Evolutionary conservation across 2,888 invertebrate species (phyloP).

Genomic region (Leucania comma): DNA sequence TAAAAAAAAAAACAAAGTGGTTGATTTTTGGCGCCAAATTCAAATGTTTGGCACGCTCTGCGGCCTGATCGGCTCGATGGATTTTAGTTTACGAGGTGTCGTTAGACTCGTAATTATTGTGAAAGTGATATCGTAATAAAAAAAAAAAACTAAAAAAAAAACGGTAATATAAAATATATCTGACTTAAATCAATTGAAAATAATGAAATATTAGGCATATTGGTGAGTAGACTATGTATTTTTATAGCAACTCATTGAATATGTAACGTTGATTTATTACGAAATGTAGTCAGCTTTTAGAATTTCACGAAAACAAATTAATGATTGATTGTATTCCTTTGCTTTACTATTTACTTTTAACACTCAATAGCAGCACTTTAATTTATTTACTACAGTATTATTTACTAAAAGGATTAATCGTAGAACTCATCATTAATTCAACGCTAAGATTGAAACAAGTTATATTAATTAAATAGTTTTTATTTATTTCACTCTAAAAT

Average conservation of each 20-base stretch:
- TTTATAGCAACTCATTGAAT: not conserved
- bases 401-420: not conserved
- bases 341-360: not conserved
- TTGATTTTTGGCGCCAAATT: too few species aligned
- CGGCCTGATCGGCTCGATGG: too few species aligned
- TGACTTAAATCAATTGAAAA: not conserved
- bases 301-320: not conserved
- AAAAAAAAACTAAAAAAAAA: too few species aligned
- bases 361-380: not conserved
- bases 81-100: too few species aligned
- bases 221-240: too few species aligned
- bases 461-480: constrained; percentile 13
- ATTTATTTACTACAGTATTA: not conserved
- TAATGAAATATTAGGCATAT: not conserved
- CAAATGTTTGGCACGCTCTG: too few species aligned
- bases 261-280: not conserved
- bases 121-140: too few species aligned
- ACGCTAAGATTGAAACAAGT: not conserved
- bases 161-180: too few species aligned
- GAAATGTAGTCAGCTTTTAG: not conserved
- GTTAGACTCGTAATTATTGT: too few species aligned
- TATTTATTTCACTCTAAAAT: not conserved
- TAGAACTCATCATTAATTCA: constrained; percentile 12
- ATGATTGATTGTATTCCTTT: not conserved
- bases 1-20: too few species aligned